Base-by-base conservation (phyloP, 2,797 vertebrate species). In the Mus spretus region DNA sequence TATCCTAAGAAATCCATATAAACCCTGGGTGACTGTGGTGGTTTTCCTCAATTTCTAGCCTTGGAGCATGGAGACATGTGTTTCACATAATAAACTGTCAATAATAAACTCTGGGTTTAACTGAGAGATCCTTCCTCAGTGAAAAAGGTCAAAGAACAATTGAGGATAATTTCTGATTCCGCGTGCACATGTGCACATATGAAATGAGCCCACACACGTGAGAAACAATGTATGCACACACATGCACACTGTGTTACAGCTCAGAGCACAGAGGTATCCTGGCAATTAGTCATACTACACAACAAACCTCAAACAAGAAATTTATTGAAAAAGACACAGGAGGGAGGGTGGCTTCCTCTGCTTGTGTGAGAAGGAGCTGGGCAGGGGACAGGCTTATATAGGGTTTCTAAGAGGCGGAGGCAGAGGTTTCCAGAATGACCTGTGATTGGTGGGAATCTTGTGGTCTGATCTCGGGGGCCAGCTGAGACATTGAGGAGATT, bases 51-150 rank as follows among this genome's bases (percentile, higher is more conserved):
- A 81, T 59, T 59, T 81, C 53, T 55, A 59, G 79, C n/a, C 79
- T 81, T 12, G 14, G n/a, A 59, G 22, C 55, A 26, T 59, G 55
- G 55, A 37, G 55, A 59, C 12, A 26, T 15, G 22, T 22, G 55
- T 59, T n/a, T 55, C n/a, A 81, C 55, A 57, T 14, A 57, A 14
- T n/a, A 37, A 55, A 11, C 53, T 37, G 20, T 22, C 34, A 59
- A n/a, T n/a, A n/a, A n/a, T n/a, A n/a, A n/a, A 79, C n/a, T 81
- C 79, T 81, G 79, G 20, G 79, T 81, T 81, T 81, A 11, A 80
- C 34, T 24, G 20, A 57, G 79, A 81, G 53, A 81, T 53, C 20
- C 53, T 57, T 20, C 34, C 34, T 81, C 34, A 14, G n/a, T 57
- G 34, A 37, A 81, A 57, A 57, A 55, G 53, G 19, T 37, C 53